These are phyloP conservation scores for Heliocidaris tuberculata DNA, from an alignment of 35 echinoderm and acorn worm genomes.

Conservation along the genomic window DNA sequence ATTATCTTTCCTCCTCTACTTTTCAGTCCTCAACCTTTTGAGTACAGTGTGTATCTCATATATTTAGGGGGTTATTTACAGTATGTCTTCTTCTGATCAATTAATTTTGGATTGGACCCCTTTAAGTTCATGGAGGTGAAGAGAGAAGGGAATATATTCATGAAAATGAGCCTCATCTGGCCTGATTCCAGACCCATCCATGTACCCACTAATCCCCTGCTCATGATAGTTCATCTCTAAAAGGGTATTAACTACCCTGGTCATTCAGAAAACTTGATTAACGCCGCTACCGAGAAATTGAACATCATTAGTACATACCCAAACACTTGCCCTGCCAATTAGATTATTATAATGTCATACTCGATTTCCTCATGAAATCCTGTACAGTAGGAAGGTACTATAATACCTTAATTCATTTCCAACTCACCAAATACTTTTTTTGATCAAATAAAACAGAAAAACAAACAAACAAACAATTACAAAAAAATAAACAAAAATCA, in stretches of 20 bases:
- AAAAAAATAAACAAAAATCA: not conserved
- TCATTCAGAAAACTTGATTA: conserved; percentile 2
- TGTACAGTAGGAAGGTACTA: not conserved
- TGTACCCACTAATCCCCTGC: not conserved
- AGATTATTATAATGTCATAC: not conserved
- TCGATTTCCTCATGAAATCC: not conserved
- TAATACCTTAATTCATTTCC: not conserved
- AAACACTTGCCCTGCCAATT: not conserved
- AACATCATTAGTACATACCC: not conserved
- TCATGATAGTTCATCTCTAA: not conserved
- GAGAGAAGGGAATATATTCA: not conserved
- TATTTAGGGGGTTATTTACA: no score
- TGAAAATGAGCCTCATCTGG: not conserved
- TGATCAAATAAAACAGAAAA: no score
- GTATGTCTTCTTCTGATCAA: no score
- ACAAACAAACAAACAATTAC: no score
- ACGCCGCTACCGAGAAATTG: not conserved
- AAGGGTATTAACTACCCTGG: not conserved
- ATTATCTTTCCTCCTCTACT: no score
- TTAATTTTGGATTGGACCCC: not conserved
- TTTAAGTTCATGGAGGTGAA: not conserved
- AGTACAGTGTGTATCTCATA: no score
- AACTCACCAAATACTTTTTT: not conserved
- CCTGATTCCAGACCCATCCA: not conserved
- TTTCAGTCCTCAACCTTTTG: no score